Conservation (phyloP, 2,113 vertebrate species). For the Paracanthobrama guichenoti region DNA sequence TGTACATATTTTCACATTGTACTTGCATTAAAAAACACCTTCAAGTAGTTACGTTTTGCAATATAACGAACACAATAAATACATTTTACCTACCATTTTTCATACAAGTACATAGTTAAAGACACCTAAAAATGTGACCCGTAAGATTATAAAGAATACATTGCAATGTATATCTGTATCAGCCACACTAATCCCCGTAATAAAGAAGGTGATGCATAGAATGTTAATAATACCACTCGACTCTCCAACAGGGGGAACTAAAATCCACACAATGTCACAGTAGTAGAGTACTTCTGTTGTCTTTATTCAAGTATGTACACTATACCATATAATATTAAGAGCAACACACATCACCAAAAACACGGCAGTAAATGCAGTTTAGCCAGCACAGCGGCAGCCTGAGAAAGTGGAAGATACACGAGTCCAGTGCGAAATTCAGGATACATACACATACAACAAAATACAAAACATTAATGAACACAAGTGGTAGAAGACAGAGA, state of each 20-base stretch:
- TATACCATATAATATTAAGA: slow-evolving; percentile 6
- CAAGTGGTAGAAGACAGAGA: slow-evolving; percentile 20
- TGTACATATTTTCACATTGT: no score
- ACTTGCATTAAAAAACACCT: no score
- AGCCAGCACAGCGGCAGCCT: slow-evolving; percentile 47
- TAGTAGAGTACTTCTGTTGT: neutral
- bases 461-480: slow-evolving; percentile 37
- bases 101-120: no score
- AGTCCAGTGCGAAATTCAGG: slow-evolving; percentile 28
- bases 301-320: slow-evolving; percentile 51
- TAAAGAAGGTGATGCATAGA: neutral
- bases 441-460: slow-evolving; percentile 33
- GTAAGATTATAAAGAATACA: neutral
- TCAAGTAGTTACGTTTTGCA: no score
- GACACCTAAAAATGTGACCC: no score
- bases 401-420: neutral
- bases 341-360: slow-evolving; percentile 23
- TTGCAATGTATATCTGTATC: neutral
- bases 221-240: neutral
- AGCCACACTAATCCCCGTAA: no score
- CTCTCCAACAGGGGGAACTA: slow-evolving; percentile 34
- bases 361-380: slow-evolving; percentile 11
- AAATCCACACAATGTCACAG: neutral
- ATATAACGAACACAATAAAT: no score
- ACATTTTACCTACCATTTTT: no score